These are phyloP conservation scores for Pollachius pollachius DNA, from an alignment of 2,113 vertebrate genomes.

Conservation along the genomic window DNA sequence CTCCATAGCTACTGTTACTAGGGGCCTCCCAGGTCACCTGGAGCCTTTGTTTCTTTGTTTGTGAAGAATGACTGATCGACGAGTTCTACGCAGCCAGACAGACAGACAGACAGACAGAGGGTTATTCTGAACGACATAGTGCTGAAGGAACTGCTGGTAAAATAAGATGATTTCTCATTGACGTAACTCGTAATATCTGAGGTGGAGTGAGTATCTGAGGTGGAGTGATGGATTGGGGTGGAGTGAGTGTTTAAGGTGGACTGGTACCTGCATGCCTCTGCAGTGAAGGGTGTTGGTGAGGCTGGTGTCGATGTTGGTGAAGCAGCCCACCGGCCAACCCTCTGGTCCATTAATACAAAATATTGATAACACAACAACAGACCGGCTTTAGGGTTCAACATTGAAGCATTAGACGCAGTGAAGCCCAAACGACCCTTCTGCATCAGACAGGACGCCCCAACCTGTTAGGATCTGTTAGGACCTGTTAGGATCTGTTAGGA, in stretches of 20 bases:
- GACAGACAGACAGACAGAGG: neutral
- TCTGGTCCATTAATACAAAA: neutral
- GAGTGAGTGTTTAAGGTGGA: neutral
- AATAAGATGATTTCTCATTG: too few relatives aligned
- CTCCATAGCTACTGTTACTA: constrained; percentile 9
- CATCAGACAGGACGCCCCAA: too few relatives aligned
- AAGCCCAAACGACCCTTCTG: too few relatives aligned
- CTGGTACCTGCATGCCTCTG: constrained; percentile 31
- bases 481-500: too few relatives aligned
- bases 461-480: too few relatives aligned
- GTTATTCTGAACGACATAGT: too few relatives aligned
- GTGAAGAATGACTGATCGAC: constrained; percentile 50
- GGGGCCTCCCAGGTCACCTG: constrained; percentile 53
- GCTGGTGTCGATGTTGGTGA: constrained; percentile 38
- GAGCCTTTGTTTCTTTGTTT: constrained; percentile 24
- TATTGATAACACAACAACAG: neutral
- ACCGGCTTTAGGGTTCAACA: too few relatives aligned
- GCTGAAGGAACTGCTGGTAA: too few relatives aligned
- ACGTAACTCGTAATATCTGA: neutral
- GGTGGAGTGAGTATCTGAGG: neutral
- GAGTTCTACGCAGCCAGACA: constrained; percentile 51
- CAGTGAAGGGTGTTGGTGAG: constrained; percentile 37
- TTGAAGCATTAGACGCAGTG: too few relatives aligned
- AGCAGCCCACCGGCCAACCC: constrained; percentile 44
- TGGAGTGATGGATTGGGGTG: neutral